These are phyloP conservation scores for Atta cephalotes DNA, from an alignment of 1,140 invertebrate species.

Conservation along the genomic window DNA sequence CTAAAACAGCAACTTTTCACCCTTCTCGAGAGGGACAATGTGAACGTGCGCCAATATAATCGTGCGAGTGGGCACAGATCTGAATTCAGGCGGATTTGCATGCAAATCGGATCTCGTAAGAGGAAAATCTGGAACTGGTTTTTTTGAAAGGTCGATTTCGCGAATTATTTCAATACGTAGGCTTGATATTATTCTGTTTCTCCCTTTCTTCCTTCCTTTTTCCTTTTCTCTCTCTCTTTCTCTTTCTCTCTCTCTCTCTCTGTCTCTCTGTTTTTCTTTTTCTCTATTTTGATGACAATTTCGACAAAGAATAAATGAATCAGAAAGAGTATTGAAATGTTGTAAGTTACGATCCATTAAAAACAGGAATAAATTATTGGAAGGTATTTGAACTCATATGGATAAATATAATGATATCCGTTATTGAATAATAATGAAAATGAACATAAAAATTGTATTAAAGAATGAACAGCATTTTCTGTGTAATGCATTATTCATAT, in stretches of 20 bases:
- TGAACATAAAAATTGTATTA: not conserved
- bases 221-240: not conserved
- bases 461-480: conserved; percentile 21
- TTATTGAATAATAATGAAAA: conserved; percentile 20
- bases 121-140: conserved; percentile 50
- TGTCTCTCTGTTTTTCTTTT: too few species aligned
- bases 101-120: conserved; percentile 55
- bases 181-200: conserved; percentile 20
- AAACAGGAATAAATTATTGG: conserved; percentile 16
- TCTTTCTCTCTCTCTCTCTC: not conserved
- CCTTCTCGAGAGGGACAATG: conserved; percentile 32
- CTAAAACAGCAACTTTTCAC: conserved; percentile 45
- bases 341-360: not conserved
- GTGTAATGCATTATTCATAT: not conserved
- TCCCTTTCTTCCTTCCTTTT: not conserved
- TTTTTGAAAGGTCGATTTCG: conserved; percentile 48
- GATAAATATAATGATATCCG: not conserved
- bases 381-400: conserved; percentile 16
- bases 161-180: conserved; percentile 51
- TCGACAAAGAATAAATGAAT: conserved; percentile 15
- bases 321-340: not conserved
- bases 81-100: conserved; percentile 49
- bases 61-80: conserved; percentile 31
- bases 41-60: conserved; percentile 46
- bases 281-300: not conserved